These are phyloP conservation scores for Cyclophora albipunctata DNA, from an alignment of 2,888 invertebrate genomes.

Conservation along the genomic window DNA sequence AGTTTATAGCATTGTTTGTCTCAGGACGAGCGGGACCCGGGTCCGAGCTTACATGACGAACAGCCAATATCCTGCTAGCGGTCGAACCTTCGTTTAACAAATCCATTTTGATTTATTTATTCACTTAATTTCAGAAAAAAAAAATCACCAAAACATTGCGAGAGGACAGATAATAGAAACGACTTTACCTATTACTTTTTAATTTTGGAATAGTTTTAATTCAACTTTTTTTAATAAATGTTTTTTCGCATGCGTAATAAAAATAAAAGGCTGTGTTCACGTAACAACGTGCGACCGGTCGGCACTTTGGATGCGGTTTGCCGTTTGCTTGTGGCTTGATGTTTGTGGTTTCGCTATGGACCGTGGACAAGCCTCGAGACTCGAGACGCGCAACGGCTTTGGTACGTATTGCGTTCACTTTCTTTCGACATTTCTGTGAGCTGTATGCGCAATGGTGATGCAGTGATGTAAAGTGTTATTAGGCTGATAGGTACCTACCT, in stretches of 20 bases:
- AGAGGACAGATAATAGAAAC: no score
- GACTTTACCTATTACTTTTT: no score
- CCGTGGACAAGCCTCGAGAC: slow-evolving; percentile 8
- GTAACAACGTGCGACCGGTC: no score
- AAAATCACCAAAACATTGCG: no score
- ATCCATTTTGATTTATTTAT: slow-evolving; percentile 39
- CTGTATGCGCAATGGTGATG: slow-evolving; percentile 46
- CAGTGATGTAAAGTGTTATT: background rate
- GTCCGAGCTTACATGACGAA: slow-evolving; percentile 43
- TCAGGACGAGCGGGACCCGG: slow-evolving; percentile 19
- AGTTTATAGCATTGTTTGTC: slow-evolving; percentile 47
- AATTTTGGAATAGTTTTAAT: no score
- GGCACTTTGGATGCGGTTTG: no score
- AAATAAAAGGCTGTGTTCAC: no score
- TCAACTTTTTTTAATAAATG: no score
- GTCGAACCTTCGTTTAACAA: slow-evolving; percentile 43
- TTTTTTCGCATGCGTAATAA: no score
- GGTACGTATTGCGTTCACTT: slow-evolving; percentile 57
- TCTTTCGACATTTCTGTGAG: slow-evolving; percentile 63
- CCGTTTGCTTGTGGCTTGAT: background rate
- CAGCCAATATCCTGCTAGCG: slow-evolving; percentile 33
- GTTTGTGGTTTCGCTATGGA: background rate
- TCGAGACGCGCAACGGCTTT: background rate
- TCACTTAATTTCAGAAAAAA: background rate
- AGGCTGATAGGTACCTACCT: no score